Base-by-base conservation (phyloP, 2,888 invertebrate genomes). In the Danaus chrysippus region DNA sequence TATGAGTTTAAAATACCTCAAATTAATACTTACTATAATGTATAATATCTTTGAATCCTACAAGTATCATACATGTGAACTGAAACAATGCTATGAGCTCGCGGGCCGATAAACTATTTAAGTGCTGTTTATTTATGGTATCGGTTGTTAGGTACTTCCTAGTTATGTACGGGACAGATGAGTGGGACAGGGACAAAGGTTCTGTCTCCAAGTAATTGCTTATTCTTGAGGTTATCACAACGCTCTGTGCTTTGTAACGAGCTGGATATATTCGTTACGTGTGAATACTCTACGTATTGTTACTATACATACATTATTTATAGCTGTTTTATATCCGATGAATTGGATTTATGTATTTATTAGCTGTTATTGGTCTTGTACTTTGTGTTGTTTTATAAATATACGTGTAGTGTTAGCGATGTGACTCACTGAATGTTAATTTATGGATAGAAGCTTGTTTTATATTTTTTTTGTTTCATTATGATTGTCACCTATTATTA, bases 61-160 rank as follows among this genome's bases (percentile, higher is more conserved):
- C 54, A 46, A 15, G 56, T 41, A 52, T 44, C 59, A 46, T 58
- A 55, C 62, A 49, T 61, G 60, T 56, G 62, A 64, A 62, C 62
- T 59, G 58, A 65, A 61, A 62, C 65, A 59, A 66, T 64, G 62
- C 63, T 64, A 67, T 69, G 59, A 66, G 70, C 68, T 69, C 65
- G 64, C 62, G 58, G 57, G 61, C 58, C 65, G 66, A 68, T 68
- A 68, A 68, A 68, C 67, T 68, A 66, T 61, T 67, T 69, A 69
- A 68, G 68, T 67, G 65, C 68, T 55, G 59, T 68, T 73, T 71
- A 67, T 75, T 72, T 76, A 76, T 73, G 72, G 77, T 71, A 76
- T 74, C 76, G 76, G 76, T 73, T 67, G 73, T 73, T 71, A 71
- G 73, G 63, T 66, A 70, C 68, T 72, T 71, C 76, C 76, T 72